Evolutionary conservation across 92 coral and sea anemone genomes (phyloP).

Genomic region (Metridium senile): DNA sequence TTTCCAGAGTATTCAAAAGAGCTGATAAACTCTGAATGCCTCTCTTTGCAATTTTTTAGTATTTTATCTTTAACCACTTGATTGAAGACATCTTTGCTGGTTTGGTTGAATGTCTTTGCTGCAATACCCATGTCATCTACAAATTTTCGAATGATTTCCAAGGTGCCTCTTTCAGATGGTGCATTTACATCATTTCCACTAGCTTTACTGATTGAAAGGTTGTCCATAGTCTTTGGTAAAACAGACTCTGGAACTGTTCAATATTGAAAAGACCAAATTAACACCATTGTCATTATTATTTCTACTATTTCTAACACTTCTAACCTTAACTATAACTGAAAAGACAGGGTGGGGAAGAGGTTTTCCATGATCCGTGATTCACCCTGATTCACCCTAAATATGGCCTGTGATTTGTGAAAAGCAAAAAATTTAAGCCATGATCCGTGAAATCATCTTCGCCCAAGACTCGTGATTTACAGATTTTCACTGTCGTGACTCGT

Average conservation of each 20-base stretch:
- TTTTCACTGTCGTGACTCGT: no score
- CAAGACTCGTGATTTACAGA: no score
- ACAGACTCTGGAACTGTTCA: not conserved
- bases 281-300: not conserved
- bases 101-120: conserved; percentile 34
- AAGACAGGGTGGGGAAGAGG: no score
- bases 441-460: no score
- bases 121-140: conserved; percentile 38
- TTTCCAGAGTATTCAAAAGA: conserved; percentile 64
- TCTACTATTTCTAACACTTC: not conserved
- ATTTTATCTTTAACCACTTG: conserved; percentile 35
- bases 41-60: conserved; percentile 45
- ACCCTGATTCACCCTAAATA: no score
- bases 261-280: not conserved
- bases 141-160: conserved; percentile 15
- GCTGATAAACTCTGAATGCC: conserved; percentile 39
- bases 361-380: no score
- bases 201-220: conserved; percentile 14
- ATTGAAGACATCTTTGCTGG: conserved; percentile 51
- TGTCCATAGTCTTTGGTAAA: not conserved
- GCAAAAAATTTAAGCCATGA: no score
- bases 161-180: not conserved
- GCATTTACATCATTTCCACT: not conserved
- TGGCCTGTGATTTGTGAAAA: no score
- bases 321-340: no score